A percentile compares a stretch with the other conserved stretches of the same genome.
These are phyloP conservation scores for Argopecten irradians DNA, from an alignment of 1,140 invertebrate species.

Conservation along the genomic window DNA sequence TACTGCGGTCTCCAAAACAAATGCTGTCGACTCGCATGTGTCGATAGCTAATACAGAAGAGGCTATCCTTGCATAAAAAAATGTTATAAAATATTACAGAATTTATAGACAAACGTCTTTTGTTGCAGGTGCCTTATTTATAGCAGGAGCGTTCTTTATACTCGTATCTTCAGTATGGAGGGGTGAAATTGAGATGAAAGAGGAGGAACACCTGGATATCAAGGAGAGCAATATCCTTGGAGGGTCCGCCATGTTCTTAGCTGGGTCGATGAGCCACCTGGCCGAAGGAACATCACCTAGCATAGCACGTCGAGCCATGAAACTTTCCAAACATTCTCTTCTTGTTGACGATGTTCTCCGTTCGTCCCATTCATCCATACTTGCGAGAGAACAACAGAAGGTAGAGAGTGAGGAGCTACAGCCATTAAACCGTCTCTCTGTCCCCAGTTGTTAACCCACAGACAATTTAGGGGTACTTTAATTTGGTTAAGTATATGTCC, in stretches of 20 bases:
- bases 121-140: neutral
- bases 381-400: neutral
- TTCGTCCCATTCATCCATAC: neutral
- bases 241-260: neutral
- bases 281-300: neutral
- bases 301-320: neutral
- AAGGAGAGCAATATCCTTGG: neutral
- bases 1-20: no score
- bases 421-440: neutral
- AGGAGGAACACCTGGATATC: neutral
- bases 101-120: neutral
- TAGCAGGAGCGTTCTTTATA: conserved; percentile 15
- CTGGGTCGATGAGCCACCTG: neutral
- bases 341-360: neutral
- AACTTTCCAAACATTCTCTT: neutral
- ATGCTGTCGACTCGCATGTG: no score
- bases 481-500: no score
- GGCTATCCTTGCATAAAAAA: no score
- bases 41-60: no score
- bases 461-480: neutral
- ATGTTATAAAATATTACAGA: no score
- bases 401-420: neutral
- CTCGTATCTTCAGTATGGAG: conserved; percentile 10
- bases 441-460: neutral
- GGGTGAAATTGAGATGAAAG: neutral